phyloP scores from a whole-genome alignment of 2,888 invertebrate genomes.

The Ryuthela nishihirai region DNA sequence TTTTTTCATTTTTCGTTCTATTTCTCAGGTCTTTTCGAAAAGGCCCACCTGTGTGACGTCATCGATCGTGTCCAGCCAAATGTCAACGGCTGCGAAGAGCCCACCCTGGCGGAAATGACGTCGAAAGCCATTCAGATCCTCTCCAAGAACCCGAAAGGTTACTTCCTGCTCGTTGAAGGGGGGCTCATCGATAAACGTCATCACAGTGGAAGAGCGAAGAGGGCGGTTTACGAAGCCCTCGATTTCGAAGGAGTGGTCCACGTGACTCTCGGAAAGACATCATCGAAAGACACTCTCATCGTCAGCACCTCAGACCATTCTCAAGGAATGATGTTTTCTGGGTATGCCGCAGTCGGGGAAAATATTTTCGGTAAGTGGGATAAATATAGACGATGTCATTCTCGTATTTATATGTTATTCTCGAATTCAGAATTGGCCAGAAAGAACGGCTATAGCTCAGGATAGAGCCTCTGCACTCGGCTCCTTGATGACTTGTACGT shows the following conservation, averaged over 20 bases:
- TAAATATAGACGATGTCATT: background rate
- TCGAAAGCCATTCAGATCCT: slow-evolving; percentile 68
- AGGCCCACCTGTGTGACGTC: slow-evolving; percentile 68
- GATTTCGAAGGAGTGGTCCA: slow-evolving; percentile 65
- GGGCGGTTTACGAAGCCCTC: slow-evolving; percentile 68
- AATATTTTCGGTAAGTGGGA: slow-evolving; percentile 62
- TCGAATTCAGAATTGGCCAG: no score
- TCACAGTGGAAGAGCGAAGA: slow-evolving; percentile 73
- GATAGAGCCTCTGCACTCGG: no score
- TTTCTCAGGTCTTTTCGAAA: slow-evolving; percentile 57
- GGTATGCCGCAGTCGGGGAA: slow-evolving; percentile 70
- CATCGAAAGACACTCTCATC: slow-evolving; percentile 60
- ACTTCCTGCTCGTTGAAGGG: slow-evolving; percentile 65
- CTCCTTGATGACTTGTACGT: no score
- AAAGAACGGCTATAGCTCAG: no score
- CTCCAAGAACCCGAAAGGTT: slow-evolving; percentile 63
- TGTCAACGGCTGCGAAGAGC: slow-evolving; percentile 55
- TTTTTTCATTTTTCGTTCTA: slow-evolving; percentile 60
- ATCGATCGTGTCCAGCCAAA: slow-evolving; percentile 57
- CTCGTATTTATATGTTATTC: background rate
- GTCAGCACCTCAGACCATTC: slow-evolving; percentile 77
- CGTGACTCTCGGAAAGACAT: slow-evolving; percentile 65
- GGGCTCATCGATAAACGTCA: slow-evolving; percentile 75
- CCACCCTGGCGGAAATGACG: slow-evolving; percentile 75
- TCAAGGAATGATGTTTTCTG: slow-evolving; percentile 73